phyloP scores from a whole-genome alignment of 2,888 invertebrate species.

The Andrena haemorrhoa region DNA sequence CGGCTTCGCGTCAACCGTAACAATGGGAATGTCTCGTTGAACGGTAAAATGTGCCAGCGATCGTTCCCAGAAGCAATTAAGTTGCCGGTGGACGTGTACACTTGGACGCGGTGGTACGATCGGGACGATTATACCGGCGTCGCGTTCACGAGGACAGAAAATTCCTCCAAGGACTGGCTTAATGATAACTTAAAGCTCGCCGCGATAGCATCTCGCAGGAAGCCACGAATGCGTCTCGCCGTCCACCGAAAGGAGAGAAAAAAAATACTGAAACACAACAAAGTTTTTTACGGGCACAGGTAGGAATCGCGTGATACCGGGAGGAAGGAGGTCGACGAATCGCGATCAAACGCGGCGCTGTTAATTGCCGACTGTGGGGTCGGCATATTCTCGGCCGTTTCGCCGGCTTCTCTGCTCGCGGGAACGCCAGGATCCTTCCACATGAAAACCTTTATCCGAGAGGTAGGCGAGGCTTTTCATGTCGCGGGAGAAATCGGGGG shows the following conservation, averaged over 20 bases:
- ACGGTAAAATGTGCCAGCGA: background rate
- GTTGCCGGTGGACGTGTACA: constrained; percentile 29
- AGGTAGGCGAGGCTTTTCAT: background rate
- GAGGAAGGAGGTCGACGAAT: constrained; percentile 63
- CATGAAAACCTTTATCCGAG: constrained; percentile 7
- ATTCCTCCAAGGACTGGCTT: constrained; percentile 65
- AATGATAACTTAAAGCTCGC: constrained; percentile 64
- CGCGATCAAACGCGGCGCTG: constrained; percentile 62
- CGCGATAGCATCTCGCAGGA: constrained; percentile 67
- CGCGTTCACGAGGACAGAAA: constrained; percentile 55
- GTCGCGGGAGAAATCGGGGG: too few relatives aligned
- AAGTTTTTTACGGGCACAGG: constrained; percentile 41
- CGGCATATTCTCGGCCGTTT: constrained; percentile 20
- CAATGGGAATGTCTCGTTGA: constrained; percentile 25
- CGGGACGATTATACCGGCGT: constrained; percentile 51
- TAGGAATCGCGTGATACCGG: constrained; percentile 66
- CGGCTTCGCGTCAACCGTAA: constrained; percentile 22
- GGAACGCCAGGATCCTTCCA: constrained; percentile 11
- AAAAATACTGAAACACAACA: constrained; percentile 49
- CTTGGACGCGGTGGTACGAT: constrained; percentile 23
- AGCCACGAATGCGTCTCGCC: constrained; percentile 63
- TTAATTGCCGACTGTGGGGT: constrained; percentile 63
- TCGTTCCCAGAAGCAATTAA: constrained; percentile 39
- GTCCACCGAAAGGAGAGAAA: constrained; percentile 39
- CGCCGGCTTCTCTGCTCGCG: constrained; percentile 12